Percentiles rank a stretch among this genome's conserved stretches.
Evolutionary conservation across 2,797 vertebrate genomes (phyloP).

Genomic region (Enoplosus armatus): DNA sequence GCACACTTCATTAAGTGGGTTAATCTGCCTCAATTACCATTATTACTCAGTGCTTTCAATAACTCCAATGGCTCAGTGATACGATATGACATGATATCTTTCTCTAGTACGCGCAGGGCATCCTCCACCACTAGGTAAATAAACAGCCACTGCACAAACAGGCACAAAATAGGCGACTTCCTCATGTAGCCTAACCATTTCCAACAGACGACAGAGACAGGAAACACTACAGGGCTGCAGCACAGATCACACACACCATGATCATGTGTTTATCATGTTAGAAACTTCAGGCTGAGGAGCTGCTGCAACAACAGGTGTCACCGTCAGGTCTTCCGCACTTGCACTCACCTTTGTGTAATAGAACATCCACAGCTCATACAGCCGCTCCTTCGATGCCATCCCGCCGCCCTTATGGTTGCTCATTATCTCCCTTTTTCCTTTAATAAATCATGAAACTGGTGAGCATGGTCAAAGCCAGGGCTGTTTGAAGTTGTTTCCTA

Average conservation of each 20-base stretch:
- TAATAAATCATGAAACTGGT: conserved; percentile 58
- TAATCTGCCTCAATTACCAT: not conserved
- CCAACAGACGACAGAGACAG: not conserved
- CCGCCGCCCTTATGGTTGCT: conserved; percentile 74
- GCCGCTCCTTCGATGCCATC: conserved; percentile 93
- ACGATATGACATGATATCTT: not conserved
- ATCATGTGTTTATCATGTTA: not conserved
- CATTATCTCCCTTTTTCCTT: conserved; percentile 45
- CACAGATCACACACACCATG: not conserved
- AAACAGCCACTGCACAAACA: conserved; percentile 34
- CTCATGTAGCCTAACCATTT: conserved; percentile 25
- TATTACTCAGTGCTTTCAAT: not conserved
- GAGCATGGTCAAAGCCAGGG: conserved; percentile 26
- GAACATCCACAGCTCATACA: conserved; percentile 95
- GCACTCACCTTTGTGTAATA: conserved; percentile 94
- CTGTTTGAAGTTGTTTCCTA: conserved; percentile 68
- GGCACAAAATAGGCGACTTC: conserved; percentile 44
- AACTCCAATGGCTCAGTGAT: not conserved
- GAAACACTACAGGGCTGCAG: not conserved
- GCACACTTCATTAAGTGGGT: not conserved
- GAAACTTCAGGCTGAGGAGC: conserved; percentile 53
- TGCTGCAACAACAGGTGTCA: conserved; percentile 84
- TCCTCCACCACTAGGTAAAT: conserved; percentile 35
- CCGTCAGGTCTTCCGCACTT: conserved; percentile 73
- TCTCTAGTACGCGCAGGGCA: not conserved